Evolutionary conservation across 2,888 invertebrate genomes (phyloP).

Genomic region (Aelia acuminata): DNA sequence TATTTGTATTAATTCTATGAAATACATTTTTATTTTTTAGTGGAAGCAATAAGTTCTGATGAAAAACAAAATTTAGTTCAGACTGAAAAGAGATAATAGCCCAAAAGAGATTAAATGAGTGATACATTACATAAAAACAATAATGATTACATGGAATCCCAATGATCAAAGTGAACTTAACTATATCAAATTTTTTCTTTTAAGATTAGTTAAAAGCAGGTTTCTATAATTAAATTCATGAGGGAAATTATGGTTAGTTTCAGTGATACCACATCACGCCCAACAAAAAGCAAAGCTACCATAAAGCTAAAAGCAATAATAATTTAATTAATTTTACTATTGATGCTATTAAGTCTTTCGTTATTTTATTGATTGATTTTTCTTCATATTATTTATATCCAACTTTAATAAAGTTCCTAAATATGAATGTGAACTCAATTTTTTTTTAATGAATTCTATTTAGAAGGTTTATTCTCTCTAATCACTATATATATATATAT

Average conservation of each 20-base stretch:
- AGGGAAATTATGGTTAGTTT: background rate
- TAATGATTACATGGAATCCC: background rate
- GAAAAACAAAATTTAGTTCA: background rate
- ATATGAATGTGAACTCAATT: background rate
- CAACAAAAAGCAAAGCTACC: background rate
- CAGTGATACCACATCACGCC: background rate
- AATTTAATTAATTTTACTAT: background rate
- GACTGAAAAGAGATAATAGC: background rate
- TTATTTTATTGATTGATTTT: background rate
- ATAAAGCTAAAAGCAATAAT: background rate
- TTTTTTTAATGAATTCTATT: background rate
- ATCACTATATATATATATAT: no score
- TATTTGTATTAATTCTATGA: background rate
- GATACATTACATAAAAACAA: background rate
- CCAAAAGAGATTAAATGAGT: conserved; percentile 47
- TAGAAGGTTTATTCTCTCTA: background rate
- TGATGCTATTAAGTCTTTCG: background rate
- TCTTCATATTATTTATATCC: background rate
- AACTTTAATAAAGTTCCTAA: background rate
- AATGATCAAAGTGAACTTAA: background rate
- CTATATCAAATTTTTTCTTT: background rate
- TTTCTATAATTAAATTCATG: background rate
- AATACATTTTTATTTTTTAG: background rate
- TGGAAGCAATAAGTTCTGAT: conserved; percentile 19
- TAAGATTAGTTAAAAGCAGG: background rate